Evolutionary conservation across 1,140 invertebrate genomes (phyloP).

Genomic region (Drosophila insularis): DNA sequence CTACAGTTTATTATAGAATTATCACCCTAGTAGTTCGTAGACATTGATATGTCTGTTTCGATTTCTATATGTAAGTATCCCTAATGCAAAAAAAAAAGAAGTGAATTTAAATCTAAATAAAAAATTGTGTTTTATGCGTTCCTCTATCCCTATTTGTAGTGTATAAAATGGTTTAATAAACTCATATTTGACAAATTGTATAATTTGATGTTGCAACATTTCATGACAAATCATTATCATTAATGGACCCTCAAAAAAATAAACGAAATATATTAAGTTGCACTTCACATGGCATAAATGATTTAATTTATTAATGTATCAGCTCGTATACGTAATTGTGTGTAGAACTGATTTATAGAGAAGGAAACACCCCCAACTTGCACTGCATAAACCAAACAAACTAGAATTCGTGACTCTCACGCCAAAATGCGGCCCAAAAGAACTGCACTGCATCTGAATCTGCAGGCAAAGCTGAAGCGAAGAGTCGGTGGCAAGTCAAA

Average conservation of each 20-base stretch:
- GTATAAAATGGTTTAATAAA: too few relatives aligned
- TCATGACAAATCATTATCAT: neutral
- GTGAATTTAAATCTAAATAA: too few relatives aligned
- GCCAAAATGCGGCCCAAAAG: neutral
- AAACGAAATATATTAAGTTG: neutral
- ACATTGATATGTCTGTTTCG: too few relatives aligned
- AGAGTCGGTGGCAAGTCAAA: neutral
- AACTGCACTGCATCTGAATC: slow-evolving; percentile 8
- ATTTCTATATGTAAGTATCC: too few relatives aligned
- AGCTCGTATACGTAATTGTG: neutral
- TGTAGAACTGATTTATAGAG: slow-evolving; percentile 16
- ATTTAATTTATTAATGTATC: neutral
- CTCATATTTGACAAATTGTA: too few relatives aligned
- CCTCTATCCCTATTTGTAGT: too few relatives aligned
- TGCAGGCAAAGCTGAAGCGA: neutral
- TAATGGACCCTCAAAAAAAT: neutral
- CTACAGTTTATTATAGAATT: too few relatives aligned
- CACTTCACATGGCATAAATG: neutral
- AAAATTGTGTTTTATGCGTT: too few relatives aligned
- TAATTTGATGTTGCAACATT: neutral
- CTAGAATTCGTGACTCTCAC: slow-evolving; percentile 1
- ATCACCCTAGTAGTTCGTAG: too few relatives aligned
- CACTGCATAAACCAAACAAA: slow-evolving; percentile 6
- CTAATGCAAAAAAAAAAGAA: too few relatives aligned
- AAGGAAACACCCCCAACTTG: neutral